Percentiles rank a stretch among this genome's conserved stretches.
phyloP scores from a whole-genome alignment of 92 coral and sea anemone genomes.

The Muricea muricata region DNA sequence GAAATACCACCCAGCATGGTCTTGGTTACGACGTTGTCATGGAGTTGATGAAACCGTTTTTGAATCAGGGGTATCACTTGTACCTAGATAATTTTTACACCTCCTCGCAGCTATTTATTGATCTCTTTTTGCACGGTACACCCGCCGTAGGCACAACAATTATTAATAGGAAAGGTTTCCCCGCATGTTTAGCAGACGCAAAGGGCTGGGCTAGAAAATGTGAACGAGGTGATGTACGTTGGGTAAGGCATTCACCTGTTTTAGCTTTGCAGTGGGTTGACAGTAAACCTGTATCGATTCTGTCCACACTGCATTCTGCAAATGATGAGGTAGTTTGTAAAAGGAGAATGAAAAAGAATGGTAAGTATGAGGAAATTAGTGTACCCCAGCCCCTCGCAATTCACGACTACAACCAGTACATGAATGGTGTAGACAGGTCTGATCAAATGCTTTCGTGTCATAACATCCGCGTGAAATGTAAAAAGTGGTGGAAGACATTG shows the following conservation, averaged over 20 bases:
- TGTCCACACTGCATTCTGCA: slow-evolving; percentile 61
- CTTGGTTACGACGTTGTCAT: neutral
- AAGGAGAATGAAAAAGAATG: slow-evolving; percentile 51
- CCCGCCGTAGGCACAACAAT: slow-evolving; percentile 62
- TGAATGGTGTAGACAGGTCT: slow-evolving; percentile 44
- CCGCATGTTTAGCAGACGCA: slow-evolving; percentile 50
- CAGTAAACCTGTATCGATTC: slow-evolving; percentile 66
- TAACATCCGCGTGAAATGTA: no score
- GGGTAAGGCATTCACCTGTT: slow-evolving; percentile 57
- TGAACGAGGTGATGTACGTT: slow-evolving; percentile 62
- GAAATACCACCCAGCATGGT: neutral
- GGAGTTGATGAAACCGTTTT: no score
- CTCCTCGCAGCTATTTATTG: slow-evolving; percentile 55
- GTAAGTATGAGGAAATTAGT: neutral
- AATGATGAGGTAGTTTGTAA: slow-evolving; percentile 43
- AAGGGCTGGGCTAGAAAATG: slow-evolving; percentile 66
- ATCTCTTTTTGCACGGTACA: slow-evolving; percentile 63
- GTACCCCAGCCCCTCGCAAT: no score
- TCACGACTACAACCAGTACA: slow-evolving; percentile 60
- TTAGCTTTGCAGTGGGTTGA: slow-evolving; percentile 66
- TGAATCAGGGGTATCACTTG: no score
- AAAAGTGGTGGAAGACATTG: no score
- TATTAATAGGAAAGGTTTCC: slow-evolving; percentile 62
- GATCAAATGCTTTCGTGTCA: slow-evolving; percentile 33
- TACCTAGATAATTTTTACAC: slow-evolving; percentile 72